phyloP scores from a whole-genome alignment of 2,888 invertebrate genomes.

The Mystacides longicornis region DNA sequence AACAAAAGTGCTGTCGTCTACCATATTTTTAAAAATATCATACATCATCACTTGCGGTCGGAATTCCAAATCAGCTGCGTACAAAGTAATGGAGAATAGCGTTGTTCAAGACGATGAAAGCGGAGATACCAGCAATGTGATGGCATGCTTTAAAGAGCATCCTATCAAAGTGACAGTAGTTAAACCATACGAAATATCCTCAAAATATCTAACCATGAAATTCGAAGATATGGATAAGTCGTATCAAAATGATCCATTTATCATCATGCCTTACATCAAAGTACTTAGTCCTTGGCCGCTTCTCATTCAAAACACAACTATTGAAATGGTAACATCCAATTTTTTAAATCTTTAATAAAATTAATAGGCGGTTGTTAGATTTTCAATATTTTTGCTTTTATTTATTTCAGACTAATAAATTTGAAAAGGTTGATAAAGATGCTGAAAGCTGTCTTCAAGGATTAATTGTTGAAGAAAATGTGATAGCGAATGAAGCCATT shows the following conservation, averaged over 20 bases:
- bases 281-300: constrained; percentile 66
- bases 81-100: constrained; percentile 20
- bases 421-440: constrained; percentile 30
- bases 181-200: constrained; percentile 63
- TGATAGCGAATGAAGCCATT: constrained; percentile 47
- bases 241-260: constrained; percentile 60
- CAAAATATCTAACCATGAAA: constrained; percentile 57
- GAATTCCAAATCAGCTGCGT: constrained; percentile 10
- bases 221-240: constrained; percentile 59
- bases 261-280: constrained; percentile 61
- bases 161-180: constrained; percentile 54
- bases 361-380: constrained; percentile 31
- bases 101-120: constrained; percentile 27
- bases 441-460: constrained; percentile 36
- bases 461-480: constrained; percentile 38
- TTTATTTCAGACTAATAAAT: constrained; percentile 36
- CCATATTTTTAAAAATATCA: constrained; percentile 52
- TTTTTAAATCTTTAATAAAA: not conserved
- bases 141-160: constrained; percentile 54
- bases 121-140: constrained; percentile 30
- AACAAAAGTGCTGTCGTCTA: constrained; percentile 53
- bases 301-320: constrained; percentile 54
- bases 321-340: constrained; percentile 49
- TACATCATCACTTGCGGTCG: constrained; percentile 37
- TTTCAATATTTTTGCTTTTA: constrained; percentile 53